phyloP scores from a whole-genome alignment of 2,797 vertebrate genomes.

The Alexandromys oeconomus region DNA sequence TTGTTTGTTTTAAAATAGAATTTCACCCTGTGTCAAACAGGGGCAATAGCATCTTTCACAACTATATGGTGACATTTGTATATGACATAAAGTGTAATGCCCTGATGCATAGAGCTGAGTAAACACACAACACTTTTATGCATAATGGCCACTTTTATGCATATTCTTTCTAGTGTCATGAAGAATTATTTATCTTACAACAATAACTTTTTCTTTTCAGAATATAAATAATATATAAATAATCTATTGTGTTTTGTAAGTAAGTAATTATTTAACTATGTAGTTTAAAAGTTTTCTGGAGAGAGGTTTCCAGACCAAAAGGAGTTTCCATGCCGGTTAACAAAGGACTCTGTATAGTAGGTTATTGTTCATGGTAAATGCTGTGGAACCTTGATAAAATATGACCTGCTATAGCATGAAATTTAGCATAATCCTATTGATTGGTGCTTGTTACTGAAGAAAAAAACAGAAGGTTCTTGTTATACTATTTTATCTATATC shows the following conservation, averaged over 20 bases:
- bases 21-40: constrained; percentile 27
- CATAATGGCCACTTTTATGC: background rate
- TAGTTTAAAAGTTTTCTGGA: background rate
- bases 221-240: constrained; percentile 32
- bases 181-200: constrained; percentile 42
- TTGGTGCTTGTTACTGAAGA: constrained; percentile 76
- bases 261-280: constrained; percentile 13
- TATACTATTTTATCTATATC: constrained; percentile 79
- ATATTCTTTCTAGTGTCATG: background rate
- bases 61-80: background rate
- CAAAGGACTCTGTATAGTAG: constrained; percentile 61
- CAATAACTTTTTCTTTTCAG: background rate
- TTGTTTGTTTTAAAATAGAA: background rate
- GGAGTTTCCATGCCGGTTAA: background rate
- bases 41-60: background rate
- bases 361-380: constrained; percentile 79
- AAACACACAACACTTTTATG: background rate
- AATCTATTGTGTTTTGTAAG: constrained; percentile 45
- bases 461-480: constrained; percentile 81
- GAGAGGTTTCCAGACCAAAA: constrained; percentile 29
- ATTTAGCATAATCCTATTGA: constrained; percentile 82
- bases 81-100: background rate
- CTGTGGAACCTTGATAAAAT: constrained; percentile 80
- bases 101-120: background rate
- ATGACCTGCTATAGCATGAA: constrained; percentile 79